These are phyloP conservation scores for Botia almorhae DNA, from an alignment of 2,797 vertebrate genomes.

Conservation along the genomic window DNA sequence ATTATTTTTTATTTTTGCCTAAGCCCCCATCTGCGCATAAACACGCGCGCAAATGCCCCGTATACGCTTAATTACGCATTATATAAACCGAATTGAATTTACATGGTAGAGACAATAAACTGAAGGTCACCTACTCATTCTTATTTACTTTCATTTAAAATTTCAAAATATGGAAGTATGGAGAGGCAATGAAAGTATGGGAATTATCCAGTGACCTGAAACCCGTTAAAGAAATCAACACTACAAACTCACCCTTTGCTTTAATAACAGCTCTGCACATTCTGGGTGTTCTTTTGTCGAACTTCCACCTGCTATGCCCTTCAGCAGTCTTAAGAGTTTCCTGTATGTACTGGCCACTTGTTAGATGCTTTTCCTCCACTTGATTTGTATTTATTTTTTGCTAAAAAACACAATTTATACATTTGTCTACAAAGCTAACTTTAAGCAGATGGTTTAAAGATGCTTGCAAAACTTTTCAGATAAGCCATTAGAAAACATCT, in stretches of 20 bases:
- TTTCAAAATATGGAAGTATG: neutral
- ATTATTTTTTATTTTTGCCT: slow-evolving; percentile 44
- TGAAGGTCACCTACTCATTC: too few relatives aligned
- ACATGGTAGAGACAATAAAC: too few relatives aligned
- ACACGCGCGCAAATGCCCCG: neutral
- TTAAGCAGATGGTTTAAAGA: neutral
- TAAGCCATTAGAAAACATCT: neutral
- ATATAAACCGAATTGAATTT: too few relatives aligned
- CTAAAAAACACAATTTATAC: too few relatives aligned
- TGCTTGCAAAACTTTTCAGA: neutral
- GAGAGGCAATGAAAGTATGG: neutral
- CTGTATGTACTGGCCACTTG: neutral
- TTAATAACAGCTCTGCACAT: neutral
- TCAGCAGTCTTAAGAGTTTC: neutral
- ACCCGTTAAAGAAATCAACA: neutral
- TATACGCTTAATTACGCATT: slow-evolving; percentile 38
- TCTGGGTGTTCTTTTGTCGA: neutral
- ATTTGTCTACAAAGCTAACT: neutral
- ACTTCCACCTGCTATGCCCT: neutral
- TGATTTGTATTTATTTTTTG: neutral
- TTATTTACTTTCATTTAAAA: neutral
- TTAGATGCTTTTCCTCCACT: neutral
- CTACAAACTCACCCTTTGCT: neutral
- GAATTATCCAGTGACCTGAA: neutral
- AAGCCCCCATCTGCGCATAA: slow-evolving; percentile 47